Conservation (phyloP, 2,888 invertebrate species). For the Ephialtes manifestator region DNA sequence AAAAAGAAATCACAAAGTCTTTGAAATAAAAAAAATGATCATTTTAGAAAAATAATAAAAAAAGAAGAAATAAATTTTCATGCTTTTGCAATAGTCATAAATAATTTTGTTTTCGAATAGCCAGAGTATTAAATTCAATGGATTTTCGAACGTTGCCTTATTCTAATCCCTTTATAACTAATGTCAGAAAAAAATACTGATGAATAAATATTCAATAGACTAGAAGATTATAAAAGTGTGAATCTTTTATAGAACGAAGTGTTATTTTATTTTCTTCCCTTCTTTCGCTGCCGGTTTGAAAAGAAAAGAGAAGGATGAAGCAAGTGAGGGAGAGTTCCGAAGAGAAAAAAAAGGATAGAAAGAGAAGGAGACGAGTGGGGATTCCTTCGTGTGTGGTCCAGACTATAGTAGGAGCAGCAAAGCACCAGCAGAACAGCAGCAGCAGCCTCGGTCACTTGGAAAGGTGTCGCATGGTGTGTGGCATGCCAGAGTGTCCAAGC, state of each 20-base stretch:
- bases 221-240: neutral
- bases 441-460: conserved; percentile 76
- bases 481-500: conserved; percentile 80
- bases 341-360: conserved; percentile 62
- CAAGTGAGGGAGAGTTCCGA: conserved; percentile 62
- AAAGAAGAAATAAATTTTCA: no score
- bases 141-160: no score
- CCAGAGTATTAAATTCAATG: no score
- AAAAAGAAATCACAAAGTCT: neutral
- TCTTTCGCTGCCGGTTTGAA: neutral
- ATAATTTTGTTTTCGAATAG: no score
- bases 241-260: neutral
- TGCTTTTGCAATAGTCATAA: no score
- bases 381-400: conserved; percentile 85
- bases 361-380: conserved; percentile 65
- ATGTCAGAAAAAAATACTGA: neutral
- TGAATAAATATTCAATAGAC: conserved; percentile 2
- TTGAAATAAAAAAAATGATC: neutral
- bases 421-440: conserved; percentile 65
- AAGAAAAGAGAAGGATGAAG: neutral
- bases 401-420: conserved; percentile 67
- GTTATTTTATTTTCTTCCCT: neutral
- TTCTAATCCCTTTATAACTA: no score
- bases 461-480: conserved; percentile 86
- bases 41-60: neutral